Evolutionary conservation across 2,113 vertebrate species (phyloP), one percentile per base, ranked within the genome.

Genomic region (Bubo scandiacus): DNA sequence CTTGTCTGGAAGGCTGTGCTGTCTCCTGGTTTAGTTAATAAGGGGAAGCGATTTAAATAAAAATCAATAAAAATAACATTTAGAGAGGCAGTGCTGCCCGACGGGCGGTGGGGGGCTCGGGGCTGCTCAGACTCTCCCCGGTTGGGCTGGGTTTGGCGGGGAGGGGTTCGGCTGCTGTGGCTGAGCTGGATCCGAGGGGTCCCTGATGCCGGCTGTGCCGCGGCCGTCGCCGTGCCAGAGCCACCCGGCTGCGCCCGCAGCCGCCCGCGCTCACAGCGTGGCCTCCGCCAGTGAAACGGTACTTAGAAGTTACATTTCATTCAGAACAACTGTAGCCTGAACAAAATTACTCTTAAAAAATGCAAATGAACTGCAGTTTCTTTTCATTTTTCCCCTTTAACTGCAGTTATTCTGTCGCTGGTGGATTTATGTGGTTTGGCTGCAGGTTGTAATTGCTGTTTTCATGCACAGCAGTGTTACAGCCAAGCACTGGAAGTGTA

Each of bases 401-500:
- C 32, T 29, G 86, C 63, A n/a, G 81, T 96, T 93, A 30, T 26
- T 70, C 63, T 43, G 85, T 92, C 51, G 3, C 75, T 43, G 75
- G 79, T 83, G 82, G 86, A 95, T 96, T 95, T 66, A 96, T 67
- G 92, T 15, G 4, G 16, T 36, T 77, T 90, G 94, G 92, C 95
- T 81, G 72, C 55, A 45, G 85, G 75, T 83, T 94, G 95, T 96
- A 93, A 95, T 94, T 94, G 96, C 92, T 88, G 88, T 90, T 92
- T 93, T 75, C 88, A 52, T 11, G 72, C 88, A 18, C 75, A 47
- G 82, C 82, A 25, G 38, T 58, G 87, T 58, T 59, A 54, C 27
- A 86, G 26, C 79, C 92, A 34, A 75, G 81, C 81, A 19, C 55
- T 71, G 25, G 81, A 79, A 79, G 32, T 22, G 62, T 21, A 14